These are phyloP conservation scores for Molossus molossus DNA, from an alignment of 2,797 vertebrate genomes.

Conservation along the genomic window DNA sequence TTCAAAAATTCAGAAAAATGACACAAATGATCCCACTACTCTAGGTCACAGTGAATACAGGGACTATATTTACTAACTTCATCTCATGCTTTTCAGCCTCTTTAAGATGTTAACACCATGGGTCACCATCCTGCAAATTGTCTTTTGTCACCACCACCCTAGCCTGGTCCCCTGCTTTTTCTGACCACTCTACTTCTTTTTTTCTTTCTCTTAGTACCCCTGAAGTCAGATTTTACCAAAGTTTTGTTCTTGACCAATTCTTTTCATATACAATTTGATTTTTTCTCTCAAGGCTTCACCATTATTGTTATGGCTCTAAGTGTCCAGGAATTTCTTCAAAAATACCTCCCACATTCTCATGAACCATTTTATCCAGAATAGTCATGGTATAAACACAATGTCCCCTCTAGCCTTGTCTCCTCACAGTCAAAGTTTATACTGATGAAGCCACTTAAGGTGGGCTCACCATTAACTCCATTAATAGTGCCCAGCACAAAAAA, in stretches of 20 bases:
- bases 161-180: not conserved
- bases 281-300: not conserved
- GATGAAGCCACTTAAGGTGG: not conserved
- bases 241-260: not conserved
- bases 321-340: not conserved
- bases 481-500: not conserved
- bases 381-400: not conserved
- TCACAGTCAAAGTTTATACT: not conserved
- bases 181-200: not conserved
- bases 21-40: not conserved
- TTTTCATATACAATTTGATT: not conserved
- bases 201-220: not conserved
- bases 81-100: not conserved
- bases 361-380: not conserved
- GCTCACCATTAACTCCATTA: not conserved
- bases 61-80: not conserved
- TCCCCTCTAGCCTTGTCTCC: not conserved
- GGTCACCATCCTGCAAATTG: not conserved
- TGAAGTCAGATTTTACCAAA: conserved; percentile 16
- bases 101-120: not conserved
- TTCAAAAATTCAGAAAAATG: conserved; percentile 2
- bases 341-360: not conserved
- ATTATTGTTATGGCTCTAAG: not conserved
- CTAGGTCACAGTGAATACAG: too few species aligned
- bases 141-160: not conserved